phyloP scores from a whole-genome alignment of 2,888 invertebrate genomes.

The Trissonchulus sp. region DNA sequence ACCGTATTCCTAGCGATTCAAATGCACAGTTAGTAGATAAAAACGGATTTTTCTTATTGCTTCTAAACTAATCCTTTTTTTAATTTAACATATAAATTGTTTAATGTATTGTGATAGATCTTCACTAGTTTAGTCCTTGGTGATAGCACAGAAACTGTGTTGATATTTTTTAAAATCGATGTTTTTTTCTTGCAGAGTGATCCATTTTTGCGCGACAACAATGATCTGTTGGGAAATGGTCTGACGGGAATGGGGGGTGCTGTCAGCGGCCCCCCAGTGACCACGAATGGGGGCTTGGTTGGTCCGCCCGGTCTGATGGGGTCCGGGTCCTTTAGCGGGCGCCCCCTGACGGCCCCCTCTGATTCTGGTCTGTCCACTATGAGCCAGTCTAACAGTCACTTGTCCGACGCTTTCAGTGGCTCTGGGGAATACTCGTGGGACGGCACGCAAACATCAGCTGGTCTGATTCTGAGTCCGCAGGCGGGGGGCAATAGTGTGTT shows the following conservation, averaged over 20 bases:
- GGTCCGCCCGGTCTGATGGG: neutral
- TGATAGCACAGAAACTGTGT: too few species aligned
- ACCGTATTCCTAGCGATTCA: neutral
- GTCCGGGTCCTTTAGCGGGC: neutral
- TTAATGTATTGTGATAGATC: too few species aligned
- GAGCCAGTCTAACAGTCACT: neutral
- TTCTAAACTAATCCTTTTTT: too few species aligned
- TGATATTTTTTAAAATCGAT: too few species aligned
- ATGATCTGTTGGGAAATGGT: neutral
- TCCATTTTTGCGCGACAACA: neutral
- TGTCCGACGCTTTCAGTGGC: neutral
- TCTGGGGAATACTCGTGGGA: neutral
- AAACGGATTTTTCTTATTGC: too few species aligned
- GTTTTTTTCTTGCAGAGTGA: neutral
- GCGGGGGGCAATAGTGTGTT: too few species aligned
- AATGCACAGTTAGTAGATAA: neutral
- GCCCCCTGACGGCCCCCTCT: neutral
- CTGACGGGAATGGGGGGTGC: neutral
- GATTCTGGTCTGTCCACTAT: neutral
- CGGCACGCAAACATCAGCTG: neutral
- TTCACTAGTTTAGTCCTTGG: too few species aligned
- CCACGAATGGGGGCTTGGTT: too few species aligned
- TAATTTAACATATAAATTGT: too few species aligned
- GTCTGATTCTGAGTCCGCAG: too few species aligned
- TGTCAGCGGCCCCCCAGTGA: neutral